Percentiles rank a stretch among this genome's conserved stretches.
phyloP scores from a whole-genome alignment of 2,888 invertebrate species.

The Hypercompe scribonia region DNA sequence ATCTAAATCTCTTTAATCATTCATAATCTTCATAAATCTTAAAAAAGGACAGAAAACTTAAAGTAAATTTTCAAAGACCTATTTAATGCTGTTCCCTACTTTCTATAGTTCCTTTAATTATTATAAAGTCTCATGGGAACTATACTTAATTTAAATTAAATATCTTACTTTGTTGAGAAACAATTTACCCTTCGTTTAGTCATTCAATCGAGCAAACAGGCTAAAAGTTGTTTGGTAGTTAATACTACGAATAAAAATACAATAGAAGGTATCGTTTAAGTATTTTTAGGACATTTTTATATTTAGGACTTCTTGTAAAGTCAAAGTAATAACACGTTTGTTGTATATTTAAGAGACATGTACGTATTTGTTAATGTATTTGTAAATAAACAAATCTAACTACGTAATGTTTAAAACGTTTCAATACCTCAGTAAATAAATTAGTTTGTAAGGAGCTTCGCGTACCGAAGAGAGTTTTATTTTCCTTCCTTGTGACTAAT shows the following conservation, averaged over 20 bases:
- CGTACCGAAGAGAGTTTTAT: not conserved
- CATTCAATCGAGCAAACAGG: too few species aligned
- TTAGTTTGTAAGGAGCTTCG: not conserved
- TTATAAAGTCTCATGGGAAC: too few species aligned
- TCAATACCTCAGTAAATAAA: not conserved
- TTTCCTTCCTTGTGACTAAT: not conserved
- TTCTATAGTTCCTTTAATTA: too few species aligned
- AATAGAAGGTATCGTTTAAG: too few species aligned
- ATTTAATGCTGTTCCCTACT: too few species aligned
- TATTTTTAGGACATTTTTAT: not conserved
- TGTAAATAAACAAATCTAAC: not conserved
- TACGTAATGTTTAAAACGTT: not conserved
- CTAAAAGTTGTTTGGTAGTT: not conserved
- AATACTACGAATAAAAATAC: too few species aligned
- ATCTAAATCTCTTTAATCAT: too few species aligned
- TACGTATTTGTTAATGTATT: not conserved
- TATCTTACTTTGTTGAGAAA: not conserved
- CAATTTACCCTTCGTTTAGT: not conserved
- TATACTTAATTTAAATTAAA: too few species aligned
- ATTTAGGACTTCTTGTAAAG: not conserved
- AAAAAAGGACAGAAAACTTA: too few species aligned
- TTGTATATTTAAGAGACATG: not conserved
- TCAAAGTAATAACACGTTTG: not conserved
- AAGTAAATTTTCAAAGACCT: too few species aligned
- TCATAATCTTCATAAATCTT: too few species aligned